A percentile compares a stretch with the other conserved stretches of the same genome.
Evolutionary conservation across 1,140 invertebrate species (phyloP).

Genomic region (Cotesia glomerata): DNA sequence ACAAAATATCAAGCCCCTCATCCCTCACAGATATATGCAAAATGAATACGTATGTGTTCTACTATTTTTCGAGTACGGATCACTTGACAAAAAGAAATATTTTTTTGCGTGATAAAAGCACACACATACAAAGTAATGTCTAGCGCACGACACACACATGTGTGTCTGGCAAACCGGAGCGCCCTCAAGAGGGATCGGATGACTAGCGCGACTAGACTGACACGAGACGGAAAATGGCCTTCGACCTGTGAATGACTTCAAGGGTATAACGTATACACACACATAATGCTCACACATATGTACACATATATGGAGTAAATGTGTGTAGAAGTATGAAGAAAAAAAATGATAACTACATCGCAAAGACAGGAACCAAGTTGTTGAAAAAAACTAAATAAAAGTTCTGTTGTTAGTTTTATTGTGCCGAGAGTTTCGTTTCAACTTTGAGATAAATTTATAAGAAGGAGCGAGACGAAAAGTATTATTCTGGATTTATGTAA

Average conservation of each 20-base stretch:
- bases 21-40: not conserved
- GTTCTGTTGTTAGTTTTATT: too few relatives aligned
- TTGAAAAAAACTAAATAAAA: too few relatives aligned
- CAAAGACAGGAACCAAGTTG: not conserved
- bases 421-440: too few relatives aligned
- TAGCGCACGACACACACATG: not conserved
- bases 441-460: too few relatives aligned
- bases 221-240: constrained; percentile 43
- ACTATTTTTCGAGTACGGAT: too few relatives aligned
- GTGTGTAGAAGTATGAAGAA: not conserved
- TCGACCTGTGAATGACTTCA: constrained; percentile 25
- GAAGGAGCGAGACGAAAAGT: not conserved
- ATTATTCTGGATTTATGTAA: not conserved
- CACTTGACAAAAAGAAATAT: too few relatives aligned
- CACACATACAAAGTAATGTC: not conserved
- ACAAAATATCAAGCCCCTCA: too few relatives aligned
- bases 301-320: constrained; percentile 1
- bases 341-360: not conserved
- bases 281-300: not conserved
- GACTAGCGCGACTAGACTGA: constrained; percentile 43
- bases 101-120: too few relatives aligned
- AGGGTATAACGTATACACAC: not conserved
- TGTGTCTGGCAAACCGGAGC: constrained; percentile 12
- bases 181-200: constrained; percentile 32
- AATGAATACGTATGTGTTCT: too few relatives aligned